phyloP scores from a whole-genome alignment of 2,797 vertebrate genomes.

The Astyanax mexicanus region DNA sequence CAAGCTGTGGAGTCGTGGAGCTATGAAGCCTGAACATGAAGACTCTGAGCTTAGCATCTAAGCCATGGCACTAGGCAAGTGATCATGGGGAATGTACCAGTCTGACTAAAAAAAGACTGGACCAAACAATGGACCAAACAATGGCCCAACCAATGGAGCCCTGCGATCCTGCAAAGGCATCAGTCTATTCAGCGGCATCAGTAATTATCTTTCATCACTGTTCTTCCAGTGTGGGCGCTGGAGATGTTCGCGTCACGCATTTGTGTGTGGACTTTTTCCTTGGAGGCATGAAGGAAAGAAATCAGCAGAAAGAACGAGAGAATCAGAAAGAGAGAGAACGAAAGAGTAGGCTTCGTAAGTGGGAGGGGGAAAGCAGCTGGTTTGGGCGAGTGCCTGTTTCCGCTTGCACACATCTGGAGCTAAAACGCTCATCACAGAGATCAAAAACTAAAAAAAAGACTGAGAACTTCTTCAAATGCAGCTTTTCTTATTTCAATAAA shows the following conservation, averaged over 20 bases:
- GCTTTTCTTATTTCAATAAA: neutral
- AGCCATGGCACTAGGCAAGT: neutral
- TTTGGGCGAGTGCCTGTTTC: slow-evolving; percentile 8
- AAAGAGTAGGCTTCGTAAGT: slow-evolving; percentile 23
- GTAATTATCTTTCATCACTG: slow-evolving; percentile 12
- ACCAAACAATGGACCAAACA: too few relatives aligned
- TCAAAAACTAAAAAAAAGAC: neutral
- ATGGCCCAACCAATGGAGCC: neutral
- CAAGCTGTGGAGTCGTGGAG: too few relatives aligned
- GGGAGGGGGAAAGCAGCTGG: slow-evolving; percentile 47
- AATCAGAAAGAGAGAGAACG: neutral
- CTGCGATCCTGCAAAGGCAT: neutral
- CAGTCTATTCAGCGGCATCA: neutral
- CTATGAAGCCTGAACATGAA: neutral
- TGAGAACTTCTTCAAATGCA: neutral
- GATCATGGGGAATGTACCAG: neutral
- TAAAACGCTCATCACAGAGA: neutral
- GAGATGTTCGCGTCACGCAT: slow-evolving; percentile 35
- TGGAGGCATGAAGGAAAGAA: slow-evolving; percentile 42
- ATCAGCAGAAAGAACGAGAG: neutral
- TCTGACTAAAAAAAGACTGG: neutral
- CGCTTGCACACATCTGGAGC: slow-evolving; percentile 24
- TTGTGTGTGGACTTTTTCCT: slow-evolving; percentile 44
- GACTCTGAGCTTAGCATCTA: neutral
- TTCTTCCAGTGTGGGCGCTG: slow-evolving; percentile 55